phyloP scores from a whole-genome alignment of 2,888 invertebrate species.

The Heliconius cydno region DNA sequence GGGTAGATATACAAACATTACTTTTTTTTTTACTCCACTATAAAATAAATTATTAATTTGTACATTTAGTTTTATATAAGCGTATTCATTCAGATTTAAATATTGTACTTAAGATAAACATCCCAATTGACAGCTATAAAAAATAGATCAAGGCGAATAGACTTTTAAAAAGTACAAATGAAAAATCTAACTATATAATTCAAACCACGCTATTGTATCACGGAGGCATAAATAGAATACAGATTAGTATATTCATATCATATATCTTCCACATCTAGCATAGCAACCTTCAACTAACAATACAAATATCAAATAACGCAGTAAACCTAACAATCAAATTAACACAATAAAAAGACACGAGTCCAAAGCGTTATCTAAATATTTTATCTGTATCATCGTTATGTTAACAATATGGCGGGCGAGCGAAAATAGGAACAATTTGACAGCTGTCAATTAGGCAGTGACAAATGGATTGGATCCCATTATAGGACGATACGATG shows the following conservation, averaged over 20 bases:
- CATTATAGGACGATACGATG: conserved; percentile 52
- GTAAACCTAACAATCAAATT: conserved; percentile 33
- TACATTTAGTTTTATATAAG: no score
- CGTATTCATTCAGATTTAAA: no score
- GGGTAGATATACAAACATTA: no score
- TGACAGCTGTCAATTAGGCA: conserved; percentile 82
- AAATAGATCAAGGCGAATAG: no score
- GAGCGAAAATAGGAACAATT: conserved; percentile 70
- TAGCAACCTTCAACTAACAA: conserved; percentile 24
- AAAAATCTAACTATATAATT: neutral
- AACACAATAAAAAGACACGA: conserved; percentile 44
- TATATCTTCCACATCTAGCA: conserved; percentile 14
- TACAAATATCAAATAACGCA: conserved; percentile 21
- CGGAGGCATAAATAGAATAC: neutral
- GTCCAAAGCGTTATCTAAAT: conserved; percentile 59
- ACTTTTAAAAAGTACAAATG: neutral
- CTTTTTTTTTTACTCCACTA: no score
- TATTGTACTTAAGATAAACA: no score
- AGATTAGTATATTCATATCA: neutral
- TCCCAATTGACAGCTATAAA: no score
- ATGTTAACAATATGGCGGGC: conserved; percentile 55
- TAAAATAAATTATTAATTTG: no score
- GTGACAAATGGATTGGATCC: conserved; percentile 60
- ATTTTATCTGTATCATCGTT: conserved; percentile 66
- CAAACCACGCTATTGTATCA: neutral